Evolutionary conservation across 1,140 invertebrate genomes (phyloP), one percentile per base, ranked within the genome.

Genomic region (Orchesella cincta): DNA sequence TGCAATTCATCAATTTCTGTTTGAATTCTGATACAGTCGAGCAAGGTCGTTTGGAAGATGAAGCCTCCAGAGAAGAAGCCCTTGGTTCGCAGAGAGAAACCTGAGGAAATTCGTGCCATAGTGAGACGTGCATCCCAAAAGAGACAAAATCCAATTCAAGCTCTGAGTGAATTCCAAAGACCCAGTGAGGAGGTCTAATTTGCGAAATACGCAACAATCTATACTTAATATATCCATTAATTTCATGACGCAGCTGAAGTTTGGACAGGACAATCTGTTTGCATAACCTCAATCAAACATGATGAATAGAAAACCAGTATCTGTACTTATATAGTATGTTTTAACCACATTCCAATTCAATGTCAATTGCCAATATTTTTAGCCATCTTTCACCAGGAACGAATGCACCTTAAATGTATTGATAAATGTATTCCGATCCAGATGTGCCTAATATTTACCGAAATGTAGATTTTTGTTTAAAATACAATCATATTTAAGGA

Each of bases 21-120:
- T 57, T 74, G 36, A 57, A 51, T 79, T 79, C n/a, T n/a, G n/a
- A n/a, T 84, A 54, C 83, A 88, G 85, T 85, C 85, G 51, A 86
- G 88, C 20, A 87, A 89, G 74, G 88, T 92, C 14, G 87, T 90
- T 28, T 91, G 91, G 91, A 89, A 88, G 82, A 91, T 91, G 90
- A 90, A 90, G 81, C 88, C 89, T 16, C 91, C 90, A 36, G 89
- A 90, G 79, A 91, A 92, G 85, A 91, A 92, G 81, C 89, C 90
- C 0, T 81, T 91, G 29, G 88, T 91, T 14, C 82, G 87, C 39
- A 83, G 86, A 39, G 89, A 90, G 81, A 87, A 88, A 80, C 87
- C 87, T 0, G 87, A 88, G 79, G 87, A 88, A 80, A 86, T 86
- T 76, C 80, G 88, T 29, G 87, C 88, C 70, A 88, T 88, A 83